Evolutionary conservation across 2,113 vertebrate species (phyloP), one percentile per base, ranked within the genome.

Genomic region (Taurulus bubalis): DNA sequence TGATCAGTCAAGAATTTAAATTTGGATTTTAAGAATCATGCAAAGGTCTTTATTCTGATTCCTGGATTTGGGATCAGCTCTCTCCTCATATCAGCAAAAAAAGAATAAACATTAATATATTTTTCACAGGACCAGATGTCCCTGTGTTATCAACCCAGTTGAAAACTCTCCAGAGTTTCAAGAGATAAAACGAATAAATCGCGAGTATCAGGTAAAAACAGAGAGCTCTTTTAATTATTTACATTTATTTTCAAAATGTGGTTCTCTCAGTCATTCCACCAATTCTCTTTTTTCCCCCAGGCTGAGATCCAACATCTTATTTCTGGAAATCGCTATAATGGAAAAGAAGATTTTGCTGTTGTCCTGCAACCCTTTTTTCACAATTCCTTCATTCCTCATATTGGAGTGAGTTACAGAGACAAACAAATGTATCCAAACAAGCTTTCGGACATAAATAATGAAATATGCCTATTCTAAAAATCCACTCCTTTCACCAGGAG

Each of bases 291-390:
- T 63, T 62, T 15, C 6, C 10, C 1, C 5, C 34, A 95, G 94
- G 68, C 40, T 80, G 91, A 93, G 55, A 66, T 90, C 2, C 71
- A 92, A 60, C 24, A 69, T 70, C 80, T 97, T 64, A 64, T 96
- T 84, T 94, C 71, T 81, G 88, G 91, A 0, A 77, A 90, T 38
- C 94, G 87, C 16, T 97, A 97, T 0, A 86, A 92, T 0, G 79
- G 87, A 36, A 93, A 79, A 2, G 93, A 97, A 26, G 97, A 98
- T 82, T 98, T 98, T 1, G 80, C 95, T 0, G 93, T 96, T 8
- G 96, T 98, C 3, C 84, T 94, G 32, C 97, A 98, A 81, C 97
- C 97, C 0, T 98, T 96, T 89, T 94, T 98, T 89, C 88, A 86
- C 30, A 96, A 94, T 82, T 92, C 92, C 0, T 81, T 96, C 2